Conservation (phyloP, 2,113 vertebrate genomes). For the Protobothrops flavoviridis region DNA sequence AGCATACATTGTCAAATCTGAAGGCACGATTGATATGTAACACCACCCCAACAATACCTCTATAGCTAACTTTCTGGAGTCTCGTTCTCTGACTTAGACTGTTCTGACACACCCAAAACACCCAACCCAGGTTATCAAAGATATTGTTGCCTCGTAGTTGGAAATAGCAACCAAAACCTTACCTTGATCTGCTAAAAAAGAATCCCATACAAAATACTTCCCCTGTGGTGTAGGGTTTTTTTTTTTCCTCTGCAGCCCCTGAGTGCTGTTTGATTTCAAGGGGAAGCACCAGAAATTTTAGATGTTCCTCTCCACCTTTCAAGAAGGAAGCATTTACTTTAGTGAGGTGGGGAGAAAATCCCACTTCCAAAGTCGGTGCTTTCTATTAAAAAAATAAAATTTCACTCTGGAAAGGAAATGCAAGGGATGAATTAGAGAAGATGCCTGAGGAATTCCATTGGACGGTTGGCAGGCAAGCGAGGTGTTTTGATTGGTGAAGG, state of each 20-base stretch:
- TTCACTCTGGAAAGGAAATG: constrained; percentile 17
- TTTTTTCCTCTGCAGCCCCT: background rate
- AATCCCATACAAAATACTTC: constrained; percentile 31
- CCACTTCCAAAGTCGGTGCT: constrained; percentile 21
- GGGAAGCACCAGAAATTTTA: constrained; percentile 2
- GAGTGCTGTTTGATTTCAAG: background rate
- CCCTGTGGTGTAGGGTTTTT: background rate
- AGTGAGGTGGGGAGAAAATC: background rate
- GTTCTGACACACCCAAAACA: background rate
- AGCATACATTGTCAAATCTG: background rate
- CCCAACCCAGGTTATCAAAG: background rate
- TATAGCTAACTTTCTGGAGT: background rate
- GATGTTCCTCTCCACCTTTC: constrained; percentile 11
- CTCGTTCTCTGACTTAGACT: background rate
- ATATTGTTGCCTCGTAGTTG: background rate
- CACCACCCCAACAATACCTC: background rate
- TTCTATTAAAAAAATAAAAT: constrained; percentile 31
- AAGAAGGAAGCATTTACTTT: constrained; percentile 3
- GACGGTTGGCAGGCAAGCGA: background rate
- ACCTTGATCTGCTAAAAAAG: constrained; percentile 24
- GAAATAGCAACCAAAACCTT: background rate
- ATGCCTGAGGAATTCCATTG: constrained; percentile 26
- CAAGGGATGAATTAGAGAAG: constrained; percentile 29
- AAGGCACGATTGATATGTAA: background rate
- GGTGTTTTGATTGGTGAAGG: constrained; percentile 6